phyloP scores from a whole-genome alignment of 2,113 vertebrate species.

The Apeltes quadracus region DNA sequence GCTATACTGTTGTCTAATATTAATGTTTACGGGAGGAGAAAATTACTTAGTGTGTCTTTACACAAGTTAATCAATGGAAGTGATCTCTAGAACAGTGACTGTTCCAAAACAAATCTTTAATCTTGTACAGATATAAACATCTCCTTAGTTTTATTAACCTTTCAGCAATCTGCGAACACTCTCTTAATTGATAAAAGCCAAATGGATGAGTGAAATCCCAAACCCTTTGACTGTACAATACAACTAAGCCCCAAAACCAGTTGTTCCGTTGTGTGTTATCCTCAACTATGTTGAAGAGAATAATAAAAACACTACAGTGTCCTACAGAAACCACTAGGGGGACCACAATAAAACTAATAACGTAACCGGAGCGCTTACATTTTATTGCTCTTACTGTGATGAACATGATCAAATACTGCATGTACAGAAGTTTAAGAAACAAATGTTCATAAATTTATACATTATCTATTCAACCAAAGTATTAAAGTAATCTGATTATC shows the following conservation, averaged over 20 bases:
- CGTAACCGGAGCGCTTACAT: not conserved
- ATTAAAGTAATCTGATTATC: not conserved
- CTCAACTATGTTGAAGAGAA: not conserved
- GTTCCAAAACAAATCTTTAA: not conserved
- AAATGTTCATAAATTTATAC: not conserved
- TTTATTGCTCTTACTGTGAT: conserved; percentile 19
- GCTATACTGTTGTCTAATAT: not conserved
- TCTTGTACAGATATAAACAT: not conserved
- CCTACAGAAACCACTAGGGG: conserved; percentile 32
- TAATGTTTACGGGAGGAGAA: too few relatives aligned
- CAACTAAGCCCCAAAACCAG: too few relatives aligned
- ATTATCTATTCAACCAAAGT: not conserved
- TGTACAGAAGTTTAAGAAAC: not conserved
- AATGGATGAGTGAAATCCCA: not conserved
- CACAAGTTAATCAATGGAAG: too few relatives aligned
- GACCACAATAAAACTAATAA: not conserved
- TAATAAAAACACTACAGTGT: not conserved
- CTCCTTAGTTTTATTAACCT: not conserved
- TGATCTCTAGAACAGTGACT: not conserved
- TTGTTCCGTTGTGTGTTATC: not conserved
- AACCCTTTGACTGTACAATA: not conserved
- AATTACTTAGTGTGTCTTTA: too few relatives aligned
- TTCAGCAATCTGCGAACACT: not conserved
- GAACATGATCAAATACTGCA: not conserved
- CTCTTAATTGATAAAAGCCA: not conserved